A percentile compares a stretch with the other conserved stretches of the same genome.
These are phyloP conservation scores for Psittacula echo DNA, from an alignment of 2,797 vertebrate species.

Conservation along the genomic window DNA sequence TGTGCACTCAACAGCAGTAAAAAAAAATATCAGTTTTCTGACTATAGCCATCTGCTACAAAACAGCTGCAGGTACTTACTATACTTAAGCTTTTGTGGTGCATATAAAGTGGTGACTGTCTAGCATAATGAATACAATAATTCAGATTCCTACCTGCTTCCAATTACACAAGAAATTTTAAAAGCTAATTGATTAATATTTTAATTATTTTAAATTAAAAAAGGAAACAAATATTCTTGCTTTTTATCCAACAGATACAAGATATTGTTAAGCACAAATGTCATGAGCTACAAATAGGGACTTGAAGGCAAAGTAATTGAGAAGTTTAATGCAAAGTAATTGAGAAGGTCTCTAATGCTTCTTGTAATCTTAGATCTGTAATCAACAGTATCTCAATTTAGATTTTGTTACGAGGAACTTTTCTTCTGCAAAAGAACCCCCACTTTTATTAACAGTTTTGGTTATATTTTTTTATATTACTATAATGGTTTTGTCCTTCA, in stretches of 20 bases:
- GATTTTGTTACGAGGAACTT: background rate
- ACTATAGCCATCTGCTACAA: slow-evolving; percentile 55
- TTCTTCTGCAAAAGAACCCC: background rate
- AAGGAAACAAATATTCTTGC: background rate
- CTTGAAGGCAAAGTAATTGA: background rate
- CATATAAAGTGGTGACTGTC: background rate
- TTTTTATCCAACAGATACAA: background rate
- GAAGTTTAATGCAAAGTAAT: background rate
- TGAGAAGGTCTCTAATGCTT: background rate
- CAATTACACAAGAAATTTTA: background rate
- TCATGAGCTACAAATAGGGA: background rate
- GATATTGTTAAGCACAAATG: background rate
- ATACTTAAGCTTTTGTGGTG: slow-evolving; percentile 22
- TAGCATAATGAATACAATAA: background rate
- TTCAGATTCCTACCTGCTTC: background rate
- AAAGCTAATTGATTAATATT: background rate
- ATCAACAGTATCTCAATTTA: background rate
- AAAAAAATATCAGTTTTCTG: background rate
- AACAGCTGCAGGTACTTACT: slow-evolving; percentile 58
- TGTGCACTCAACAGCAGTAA: background rate
- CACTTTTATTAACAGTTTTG: background rate
- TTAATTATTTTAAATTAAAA: background rate
- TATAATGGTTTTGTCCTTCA: background rate
- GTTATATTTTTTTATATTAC: background rate
- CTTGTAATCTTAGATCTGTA: background rate